Percentiles rank a stretch among this genome's conserved stretches.
Conservation (phyloP, 2,888 invertebrate genomes). For the Agrotis ipsilon region DNA sequence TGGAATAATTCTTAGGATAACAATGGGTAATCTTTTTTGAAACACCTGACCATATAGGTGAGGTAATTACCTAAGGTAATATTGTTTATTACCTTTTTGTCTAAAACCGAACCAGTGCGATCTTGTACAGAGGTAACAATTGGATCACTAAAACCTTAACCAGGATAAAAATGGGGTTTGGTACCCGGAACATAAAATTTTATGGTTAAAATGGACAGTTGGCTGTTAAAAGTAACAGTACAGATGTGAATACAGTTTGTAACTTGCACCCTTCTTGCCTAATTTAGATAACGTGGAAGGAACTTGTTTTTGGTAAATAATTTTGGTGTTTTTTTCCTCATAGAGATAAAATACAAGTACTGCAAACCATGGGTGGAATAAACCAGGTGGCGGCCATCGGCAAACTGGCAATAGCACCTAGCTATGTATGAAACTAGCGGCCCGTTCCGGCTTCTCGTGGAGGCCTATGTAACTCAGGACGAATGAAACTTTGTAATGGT, state of each 20-base stretch:
- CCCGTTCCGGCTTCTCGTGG: too few species aligned
- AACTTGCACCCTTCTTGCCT: conserved; percentile 40
- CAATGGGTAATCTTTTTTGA: conserved; percentile 67
- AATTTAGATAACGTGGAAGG: conserved; percentile 19
- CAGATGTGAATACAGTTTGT: conserved; percentile 60
- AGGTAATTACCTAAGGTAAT: neutral
- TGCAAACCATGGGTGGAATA: too few species aligned
- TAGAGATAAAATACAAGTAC: neutral
- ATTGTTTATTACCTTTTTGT: conserved; percentile 37
- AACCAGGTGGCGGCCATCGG: too few species aligned
- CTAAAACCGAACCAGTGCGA: conserved; percentile 67
- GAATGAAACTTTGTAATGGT: too few species aligned
- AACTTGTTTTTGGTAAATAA: neutral
- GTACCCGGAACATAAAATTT: conserved; percentile 77
- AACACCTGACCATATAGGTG: conserved; percentile 59
- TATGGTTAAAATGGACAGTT: conserved; percentile 69
- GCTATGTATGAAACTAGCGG: too few species aligned
- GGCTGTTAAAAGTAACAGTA: conserved; percentile 77
- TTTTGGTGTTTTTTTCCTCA: neutral
- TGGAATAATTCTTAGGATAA: conserved; percentile 51
- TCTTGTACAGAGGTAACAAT: conserved; percentile 63
- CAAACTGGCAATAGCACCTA: too few species aligned
- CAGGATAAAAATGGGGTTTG: conserved; percentile 53
- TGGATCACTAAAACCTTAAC: conserved; percentile 21
- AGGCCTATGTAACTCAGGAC: too few species aligned